These are phyloP conservation scores for Xanthostigma xanthostigma DNA, from an alignment of 2,888 invertebrate genomes.

Conservation along the genomic window DNA sequence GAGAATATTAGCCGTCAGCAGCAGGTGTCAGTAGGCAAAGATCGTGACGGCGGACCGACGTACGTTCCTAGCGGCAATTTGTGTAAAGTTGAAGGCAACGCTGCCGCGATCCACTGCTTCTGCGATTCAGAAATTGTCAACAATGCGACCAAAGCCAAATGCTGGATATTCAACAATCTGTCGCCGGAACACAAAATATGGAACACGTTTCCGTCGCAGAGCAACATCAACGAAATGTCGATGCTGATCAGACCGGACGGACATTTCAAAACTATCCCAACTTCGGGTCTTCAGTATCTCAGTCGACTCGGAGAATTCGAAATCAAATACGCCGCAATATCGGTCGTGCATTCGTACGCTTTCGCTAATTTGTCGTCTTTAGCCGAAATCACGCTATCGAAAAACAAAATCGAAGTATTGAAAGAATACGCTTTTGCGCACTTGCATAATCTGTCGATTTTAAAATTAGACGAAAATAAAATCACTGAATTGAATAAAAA, in stretches of 20 bases:
- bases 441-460: constrained; percentile 48
- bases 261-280: constrained; percentile 54
- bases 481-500: constrained; percentile 57
- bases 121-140: constrained; percentile 41
- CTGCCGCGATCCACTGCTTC: constrained; percentile 49
- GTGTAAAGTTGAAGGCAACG: constrained; percentile 38
- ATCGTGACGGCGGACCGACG: constrained; percentile 4
- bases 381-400: constrained; percentile 47
- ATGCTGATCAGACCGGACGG: constrained; percentile 57
- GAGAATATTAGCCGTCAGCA: too few species aligned
- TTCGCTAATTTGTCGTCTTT: constrained; percentile 60
- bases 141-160: constrained; percentile 57
- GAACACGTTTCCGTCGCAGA: constrained; percentile 60
- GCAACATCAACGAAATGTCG: constrained; percentile 50
- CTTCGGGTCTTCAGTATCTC: constrained; percentile 48
- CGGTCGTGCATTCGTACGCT: constrained; percentile 51
- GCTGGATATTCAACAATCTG: constrained; percentile 59
- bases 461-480: constrained; percentile 62
- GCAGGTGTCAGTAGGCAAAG: too few species aligned
- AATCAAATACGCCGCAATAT: constrained; percentile 57
- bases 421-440: constrained; percentile 57
- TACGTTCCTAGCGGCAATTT: constrained; percentile 26
- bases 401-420: constrained; percentile 53
- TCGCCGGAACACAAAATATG: constrained; percentile 55
- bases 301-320: constrained; percentile 49